Evolutionary conservation across 1,140 invertebrate genomes (phyloP), one percentile per base, ranked within the genome.

Genomic region (Globodera ellingtonae): DNA sequence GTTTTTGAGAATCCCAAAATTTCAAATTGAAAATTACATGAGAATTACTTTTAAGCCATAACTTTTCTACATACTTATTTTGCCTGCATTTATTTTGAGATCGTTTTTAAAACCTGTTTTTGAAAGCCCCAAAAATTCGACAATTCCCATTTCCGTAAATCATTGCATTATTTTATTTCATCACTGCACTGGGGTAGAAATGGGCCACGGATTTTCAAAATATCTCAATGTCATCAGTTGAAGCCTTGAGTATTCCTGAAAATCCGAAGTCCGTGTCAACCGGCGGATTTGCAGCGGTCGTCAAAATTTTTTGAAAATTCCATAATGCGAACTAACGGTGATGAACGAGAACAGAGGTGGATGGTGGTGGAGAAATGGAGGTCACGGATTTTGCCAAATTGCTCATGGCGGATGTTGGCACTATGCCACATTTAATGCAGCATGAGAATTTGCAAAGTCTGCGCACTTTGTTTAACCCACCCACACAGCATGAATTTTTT

Each of bases 381-480:
- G 56, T 15, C 56, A 62, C 56, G 56, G 56, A 62, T 18, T 62
- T 62, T 62, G 56, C 0, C 56, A 62, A 62, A 18, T 62, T 18
- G 56, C 56, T 62, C 56, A 62, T 62, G 56, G 56, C 56, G 56
- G 6, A 15, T 62, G 56, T 62, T 18, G 56, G 56, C 56, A 62
- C 56, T 6, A 15, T 59, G 56, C 15, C 56, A 5, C 56, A 6
- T 15, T 18, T 62, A 18, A 15, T 18, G 56, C 10, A 13, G 56
- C 56, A 62, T 62, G 56, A 62, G 56, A 62, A 62, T 62, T 62
- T 62, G 56, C 56, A 62, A 62, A 62, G 56, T 62, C 56, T 15
- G 56, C 18, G 56, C 56, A 62, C 56, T 62, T 62, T 62, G 56
- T 62, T 52, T 4, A 35, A 35, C 35, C 35, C 35, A 35, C 35